These are phyloP conservation scores for Chaetogeoica ovagalla DNA, from an alignment of 2,888 invertebrate genomes.

Conservation along the genomic window DNA sequence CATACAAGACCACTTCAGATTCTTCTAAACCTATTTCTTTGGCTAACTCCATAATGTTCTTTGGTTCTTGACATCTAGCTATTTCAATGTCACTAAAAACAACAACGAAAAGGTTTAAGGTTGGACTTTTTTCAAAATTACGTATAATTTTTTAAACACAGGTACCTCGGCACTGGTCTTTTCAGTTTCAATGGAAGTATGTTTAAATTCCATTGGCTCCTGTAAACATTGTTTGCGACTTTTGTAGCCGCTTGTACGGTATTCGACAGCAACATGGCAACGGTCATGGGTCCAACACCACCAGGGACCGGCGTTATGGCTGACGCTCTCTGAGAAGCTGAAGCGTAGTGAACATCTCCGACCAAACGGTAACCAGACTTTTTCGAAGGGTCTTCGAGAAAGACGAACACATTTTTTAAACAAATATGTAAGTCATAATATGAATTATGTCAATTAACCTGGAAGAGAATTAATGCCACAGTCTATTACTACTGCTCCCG, in stretches of 20 bases:
- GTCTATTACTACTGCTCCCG: constrained; percentile 96
- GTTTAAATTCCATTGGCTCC: constrained; percentile 72
- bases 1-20: constrained; percentile 85
- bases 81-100: constrained; percentile 80
- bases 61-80: constrained; percentile 84
- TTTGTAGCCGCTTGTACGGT: constrained; percentile 67
- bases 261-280: constrained; percentile 95
- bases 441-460: constrained; percentile 63
- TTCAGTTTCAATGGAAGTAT: constrained; percentile 68
- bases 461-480: constrained; percentile 94
- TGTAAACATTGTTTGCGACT: constrained; percentile 66
- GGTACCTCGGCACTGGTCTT: constrained; percentile 75
- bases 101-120: background rate
- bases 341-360: constrained; percentile 91
- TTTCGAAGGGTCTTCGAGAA: constrained; percentile 71
- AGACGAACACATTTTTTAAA: background rate
- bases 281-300: constrained; percentile 99
- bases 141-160: constrained; percentile 58
- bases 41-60: constrained; percentile 76
- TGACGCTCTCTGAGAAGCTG: constrained; percentile 78
- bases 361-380: constrained; percentile 80
- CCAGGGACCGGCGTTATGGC: constrained; percentile 94
- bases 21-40: constrained; percentile 80
- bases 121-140: background rate
- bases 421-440: background rate